Conservation (phyloP, 2,888 invertebrate genomes). For the Chirona hameri region DNA sequence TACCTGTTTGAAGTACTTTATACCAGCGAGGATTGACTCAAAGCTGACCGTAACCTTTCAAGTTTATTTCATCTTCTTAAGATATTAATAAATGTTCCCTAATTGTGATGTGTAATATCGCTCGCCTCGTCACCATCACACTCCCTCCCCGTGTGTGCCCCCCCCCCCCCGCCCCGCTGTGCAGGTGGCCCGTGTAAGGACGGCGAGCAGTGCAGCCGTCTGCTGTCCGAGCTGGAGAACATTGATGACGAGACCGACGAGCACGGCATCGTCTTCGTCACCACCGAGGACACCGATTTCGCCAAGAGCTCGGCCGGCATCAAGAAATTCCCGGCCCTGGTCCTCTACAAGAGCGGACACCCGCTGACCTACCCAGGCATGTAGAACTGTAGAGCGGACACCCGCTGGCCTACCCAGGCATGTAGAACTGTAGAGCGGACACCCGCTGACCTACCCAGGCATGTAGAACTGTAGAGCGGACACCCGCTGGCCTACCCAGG, state of each 20-base stretch:
- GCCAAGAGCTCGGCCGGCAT: slow-evolving; percentile 74
- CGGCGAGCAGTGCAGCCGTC: slow-evolving; percentile 79
- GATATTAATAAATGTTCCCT: too few relatives aligned
- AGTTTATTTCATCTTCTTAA: too few relatives aligned
- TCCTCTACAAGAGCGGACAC: slow-evolving; percentile 87
- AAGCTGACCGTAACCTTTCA: too few relatives aligned
- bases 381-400: slow-evolving; percentile 74
- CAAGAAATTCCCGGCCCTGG: slow-evolving; percentile 77
- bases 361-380: slow-evolving; percentile 72
- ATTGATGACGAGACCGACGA: slow-evolving; percentile 91
- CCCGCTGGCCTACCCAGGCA: slow-evolving; percentile 72
- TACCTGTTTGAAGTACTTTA: too few relatives aligned
- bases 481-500: slow-evolving; percentile 78
- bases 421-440: slow-evolving; percentile 80
- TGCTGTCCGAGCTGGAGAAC: slow-evolving; percentile 79
- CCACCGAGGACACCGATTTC: slow-evolving; percentile 75
- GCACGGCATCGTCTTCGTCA: slow-evolving; percentile 87
- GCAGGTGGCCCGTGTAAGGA: slow-evolving; percentile 49
- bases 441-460: slow-evolving; percentile 75
- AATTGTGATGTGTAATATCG: too few relatives aligned
- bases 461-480: slow-evolving; percentile 74
- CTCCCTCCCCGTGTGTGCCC: too few relatives aligned
- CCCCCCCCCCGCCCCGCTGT: too few relatives aligned
- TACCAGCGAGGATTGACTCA: too few relatives aligned
- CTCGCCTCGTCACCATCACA: too few relatives aligned